Percentiles rank a stretch among this genome's conserved stretches.
These are phyloP conservation scores for Ganaspis sp. DNA, from an alignment of 1,140 invertebrate species.

Conservation along the genomic window DNA sequence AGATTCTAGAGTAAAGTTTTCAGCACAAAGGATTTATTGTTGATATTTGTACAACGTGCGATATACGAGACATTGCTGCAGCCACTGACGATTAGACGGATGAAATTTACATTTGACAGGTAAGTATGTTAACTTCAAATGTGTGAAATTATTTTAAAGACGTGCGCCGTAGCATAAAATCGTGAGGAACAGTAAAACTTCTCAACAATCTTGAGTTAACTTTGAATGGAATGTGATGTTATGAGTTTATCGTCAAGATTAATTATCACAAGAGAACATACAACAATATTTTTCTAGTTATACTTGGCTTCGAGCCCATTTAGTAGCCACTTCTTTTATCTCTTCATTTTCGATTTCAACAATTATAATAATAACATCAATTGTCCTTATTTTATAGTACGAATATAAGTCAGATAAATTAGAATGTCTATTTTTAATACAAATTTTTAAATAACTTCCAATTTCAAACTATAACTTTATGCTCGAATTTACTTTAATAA, in stretches of 20 bases:
- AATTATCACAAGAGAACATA: background rate
- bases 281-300: background rate
- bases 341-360: background rate
- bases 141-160: conserved; percentile 27
- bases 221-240: conserved; percentile 27
- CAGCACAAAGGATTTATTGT: background rate
- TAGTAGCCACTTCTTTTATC: background rate
- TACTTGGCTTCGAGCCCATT: conserved; percentile 7
- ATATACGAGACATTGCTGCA: conserved; percentile 28
- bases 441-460: no score
- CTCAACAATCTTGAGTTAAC: conserved; percentile 1
- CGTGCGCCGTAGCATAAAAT: conserved; percentile 1
- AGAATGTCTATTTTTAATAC: no score
- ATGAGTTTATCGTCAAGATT: conserved; percentile 4
- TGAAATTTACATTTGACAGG: conserved; percentile 27
- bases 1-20: no score
- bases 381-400: background rate
- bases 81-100: conserved; percentile 21
- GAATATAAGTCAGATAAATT: no score
- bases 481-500: no score
- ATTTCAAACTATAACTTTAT: no score
- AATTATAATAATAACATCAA: background rate
- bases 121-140: conserved; percentile 15
- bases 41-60: background rate
- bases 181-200: conserved; percentile 8